Base-by-base conservation (phyloP, 1,140 invertebrate genomes). In the Hyles vespertilio region DNA sequence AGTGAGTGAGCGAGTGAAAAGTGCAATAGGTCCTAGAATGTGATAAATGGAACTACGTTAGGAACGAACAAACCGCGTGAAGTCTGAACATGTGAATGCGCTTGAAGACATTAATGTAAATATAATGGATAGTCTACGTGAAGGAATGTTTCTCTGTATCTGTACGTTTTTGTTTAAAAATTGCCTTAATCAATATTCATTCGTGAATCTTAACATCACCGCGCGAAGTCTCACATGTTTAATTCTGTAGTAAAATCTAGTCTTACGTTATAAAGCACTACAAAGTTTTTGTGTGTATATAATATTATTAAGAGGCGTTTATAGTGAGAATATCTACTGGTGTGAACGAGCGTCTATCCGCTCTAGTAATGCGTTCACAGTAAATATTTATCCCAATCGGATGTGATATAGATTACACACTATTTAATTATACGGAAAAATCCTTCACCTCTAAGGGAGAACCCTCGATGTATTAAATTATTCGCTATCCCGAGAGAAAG, bases 191-290 rank as follows among this genome's bases (percentile, higher is more conserved):
- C 36, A 40, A 40, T 40, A 40, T 5, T 40, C 36, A 48, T 56
- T 61, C 57, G 48, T 53, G 53, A 63, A 63, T 67, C 52, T 72
- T 72, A 69, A 81, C 75, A 81, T 85, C 79, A 83, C 76, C 71
- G 45, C 65, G 67, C 53, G 61, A 74, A 74, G 67, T 75, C 72
- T 78, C 74, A 77, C 70, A 73, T 78, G 72, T 82, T 59, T 79
- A 74, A 81, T 76, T 80, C 72, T 72, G 72, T 82, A 84, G 84
- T 84, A 87, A 86, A 87, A 80, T 88, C 84, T 87, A 87, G 84
- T 87, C 84, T 82, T 86, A 87, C 72, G 75, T 83, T 81, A 61
- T 84, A 86, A 83, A 80, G 79, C 77, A 78, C 71, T 73, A 79
- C 72, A 69, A 72, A 70, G 77, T 81, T 72, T 82, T 74, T 85